A percentile compares a stretch with the other conserved stretches of the same genome.
phyloP scores from a whole-genome alignment of 1,140 invertebrate genomes.

The Drosophila miranda region DNA sequence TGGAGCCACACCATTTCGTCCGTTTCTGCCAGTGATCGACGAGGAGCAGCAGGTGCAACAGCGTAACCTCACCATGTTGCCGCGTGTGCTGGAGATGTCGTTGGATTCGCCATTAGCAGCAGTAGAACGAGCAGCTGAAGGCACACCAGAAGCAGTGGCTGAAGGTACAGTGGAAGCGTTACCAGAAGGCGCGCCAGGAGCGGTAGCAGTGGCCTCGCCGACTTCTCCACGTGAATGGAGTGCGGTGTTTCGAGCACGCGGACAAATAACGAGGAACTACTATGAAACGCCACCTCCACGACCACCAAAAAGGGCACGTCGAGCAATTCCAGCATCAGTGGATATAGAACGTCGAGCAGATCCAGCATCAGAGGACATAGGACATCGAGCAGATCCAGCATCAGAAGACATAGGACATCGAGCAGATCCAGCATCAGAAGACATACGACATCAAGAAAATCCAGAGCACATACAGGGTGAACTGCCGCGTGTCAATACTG shows the following conservation, averaged over 20 bases:
- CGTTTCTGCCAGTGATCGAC: constrained; percentile 44
- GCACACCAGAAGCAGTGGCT: not conserved
- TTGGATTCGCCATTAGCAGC: not conserved
- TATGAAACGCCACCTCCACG: not conserved
- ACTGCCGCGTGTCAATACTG: constrained; percentile 3
- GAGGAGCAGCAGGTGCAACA: constrained; percentile 35
- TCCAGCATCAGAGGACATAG: not conserved
- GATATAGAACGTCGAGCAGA: too few species aligned
- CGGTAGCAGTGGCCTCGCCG: not conserved
- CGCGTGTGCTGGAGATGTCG: constrained; percentile 31
- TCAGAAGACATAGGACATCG: too few species aligned
- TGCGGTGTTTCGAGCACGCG: constrained; percentile 41
- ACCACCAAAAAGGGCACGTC: not conserved
- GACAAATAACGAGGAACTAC: constrained; percentile 20
- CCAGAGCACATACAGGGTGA: not conserved
- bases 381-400: too few species aligned
- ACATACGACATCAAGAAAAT: not conserved
- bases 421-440: too few species aligned
- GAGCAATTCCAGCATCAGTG: too few species aligned
- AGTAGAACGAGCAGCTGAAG: not conserved
- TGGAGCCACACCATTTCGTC: constrained; percentile 21
- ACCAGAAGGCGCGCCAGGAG: too few species aligned
- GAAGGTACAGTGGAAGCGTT: not conserved
- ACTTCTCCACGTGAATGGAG: constrained; percentile 29
- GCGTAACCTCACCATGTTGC: not conserved